A percentile compares a stretch with the other conserved stretches of the same genome.
phyloP scores from a whole-genome alignment of 2,797 vertebrate species.

The Myioborus melanocephalus region DNA sequence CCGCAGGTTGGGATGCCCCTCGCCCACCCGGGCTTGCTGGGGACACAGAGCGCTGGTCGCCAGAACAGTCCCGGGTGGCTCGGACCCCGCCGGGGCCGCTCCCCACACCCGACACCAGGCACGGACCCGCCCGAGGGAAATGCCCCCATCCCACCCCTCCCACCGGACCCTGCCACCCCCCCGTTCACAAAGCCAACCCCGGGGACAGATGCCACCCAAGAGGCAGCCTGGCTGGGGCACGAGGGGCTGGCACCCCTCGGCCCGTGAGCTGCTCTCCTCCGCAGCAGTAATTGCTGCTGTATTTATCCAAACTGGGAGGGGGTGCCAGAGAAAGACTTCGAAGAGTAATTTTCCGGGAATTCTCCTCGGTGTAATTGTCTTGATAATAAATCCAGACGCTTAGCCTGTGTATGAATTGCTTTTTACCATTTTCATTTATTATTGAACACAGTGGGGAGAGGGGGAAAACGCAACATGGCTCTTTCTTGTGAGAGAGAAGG shows the following conservation, averaged over 20 bases:
- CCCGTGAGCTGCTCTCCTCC: background rate
- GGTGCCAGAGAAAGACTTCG: constrained; percentile 58
- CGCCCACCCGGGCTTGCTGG: rapidly evolving
- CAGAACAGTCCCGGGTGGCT: rapidly evolving
- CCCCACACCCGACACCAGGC: background rate
- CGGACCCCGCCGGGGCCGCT: rapidly evolving
- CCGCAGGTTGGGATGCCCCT: background rate
- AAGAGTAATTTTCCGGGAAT: constrained; percentile 59
- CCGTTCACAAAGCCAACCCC: background rate
- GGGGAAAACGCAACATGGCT: constrained; percentile 48
- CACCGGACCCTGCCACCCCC: rapidly evolving
- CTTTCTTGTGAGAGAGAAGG: constrained; percentile 55
- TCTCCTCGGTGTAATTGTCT: constrained; percentile 55
- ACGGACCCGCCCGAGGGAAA: background rate
- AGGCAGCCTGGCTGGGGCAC: background rate
- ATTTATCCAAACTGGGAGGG: constrained; percentile 59
- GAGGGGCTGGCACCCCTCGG: background rate
- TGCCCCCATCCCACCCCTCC: rapidly evolving
- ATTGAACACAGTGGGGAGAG: constrained; percentile 68
- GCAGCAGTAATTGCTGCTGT: constrained; percentile 30
- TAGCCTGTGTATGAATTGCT: constrained; percentile 30
- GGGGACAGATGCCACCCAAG: background rate
- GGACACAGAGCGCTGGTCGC: background rate
- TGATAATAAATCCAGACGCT: constrained; percentile 44
- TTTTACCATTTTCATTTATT: constrained; percentile 71